Conservation (phyloP, 2,113 vertebrate species). For the Pitta sordida region DNA sequence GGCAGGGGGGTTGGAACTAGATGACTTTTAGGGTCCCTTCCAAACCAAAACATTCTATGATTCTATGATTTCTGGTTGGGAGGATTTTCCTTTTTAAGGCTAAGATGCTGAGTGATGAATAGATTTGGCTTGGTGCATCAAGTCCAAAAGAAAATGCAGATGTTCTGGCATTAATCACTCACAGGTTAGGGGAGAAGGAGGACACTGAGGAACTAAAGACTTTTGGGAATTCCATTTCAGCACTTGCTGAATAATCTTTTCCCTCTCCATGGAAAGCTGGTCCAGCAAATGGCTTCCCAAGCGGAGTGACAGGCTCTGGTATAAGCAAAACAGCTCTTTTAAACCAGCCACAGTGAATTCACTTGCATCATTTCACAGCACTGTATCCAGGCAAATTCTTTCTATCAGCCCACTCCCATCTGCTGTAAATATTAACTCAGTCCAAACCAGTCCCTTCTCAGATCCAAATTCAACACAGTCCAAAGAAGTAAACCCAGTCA, state of each 20-base stretch:
- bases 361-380: neutral
- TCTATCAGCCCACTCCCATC: neutral
- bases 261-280: neutral
- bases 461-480: neutral
- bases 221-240: neutral
- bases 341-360: neutral
- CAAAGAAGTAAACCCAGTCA: neutral
- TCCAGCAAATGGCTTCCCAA: neutral
- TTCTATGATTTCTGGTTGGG: neutral
- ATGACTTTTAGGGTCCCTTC: neutral
- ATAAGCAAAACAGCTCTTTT: neutral
- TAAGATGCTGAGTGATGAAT: neutral
- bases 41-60: neutral
- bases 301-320: neutral
- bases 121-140: neutral
- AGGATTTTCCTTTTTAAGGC: neutral
- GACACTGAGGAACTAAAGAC: neutral
- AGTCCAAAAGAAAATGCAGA: neutral
- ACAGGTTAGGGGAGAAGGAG: neutral
- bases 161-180: neutral
- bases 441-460: neutral
- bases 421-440: neutral
- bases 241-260: neutral
- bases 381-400: neutral
- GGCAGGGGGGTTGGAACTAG: neutral